A percentile compares a stretch with the other conserved stretches of the same genome.
Conservation (phyloP, 1,140 invertebrate genomes). For the Tetragnatha versicolor region DNA sequence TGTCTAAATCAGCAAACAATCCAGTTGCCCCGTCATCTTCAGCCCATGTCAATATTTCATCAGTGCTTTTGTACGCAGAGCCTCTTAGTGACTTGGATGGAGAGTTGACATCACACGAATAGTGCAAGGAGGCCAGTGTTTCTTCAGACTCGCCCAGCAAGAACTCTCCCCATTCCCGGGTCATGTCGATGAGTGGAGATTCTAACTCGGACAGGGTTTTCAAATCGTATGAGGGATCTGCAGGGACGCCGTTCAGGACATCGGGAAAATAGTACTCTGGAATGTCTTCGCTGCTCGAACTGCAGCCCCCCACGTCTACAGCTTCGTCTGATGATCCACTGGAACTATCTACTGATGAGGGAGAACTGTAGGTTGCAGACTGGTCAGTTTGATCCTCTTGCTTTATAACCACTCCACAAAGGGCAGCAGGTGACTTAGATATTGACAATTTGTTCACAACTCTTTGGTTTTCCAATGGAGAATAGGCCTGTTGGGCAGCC, state of each 20-base stretch:
- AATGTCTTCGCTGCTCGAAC: slow-evolving; percentile 46
- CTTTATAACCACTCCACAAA: background rate
- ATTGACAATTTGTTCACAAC: slow-evolving; percentile 18
- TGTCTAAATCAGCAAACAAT: too few relatives aligned
- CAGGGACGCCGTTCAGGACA: slow-evolving; percentile 3
- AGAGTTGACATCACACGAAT: background rate
- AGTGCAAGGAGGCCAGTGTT: slow-evolving; percentile 6
- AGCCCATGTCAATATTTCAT: slow-evolving; percentile 3
- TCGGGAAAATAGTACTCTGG: slow-evolving; percentile 38
- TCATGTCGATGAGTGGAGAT: background rate
- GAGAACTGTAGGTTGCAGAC: slow-evolving; percentile 9
- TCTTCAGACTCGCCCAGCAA: background rate
- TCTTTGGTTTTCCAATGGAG: background rate
- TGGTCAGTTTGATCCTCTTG: background rate
- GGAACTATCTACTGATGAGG: background rate
- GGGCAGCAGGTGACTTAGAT: slow-evolving; percentile 20
- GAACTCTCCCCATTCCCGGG: slow-evolving; percentile 14
- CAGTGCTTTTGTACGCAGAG: background rate
- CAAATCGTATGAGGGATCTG: slow-evolving; percentile 8
- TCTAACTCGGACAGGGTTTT: slow-evolving; percentile 11
- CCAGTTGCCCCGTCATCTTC: background rate
- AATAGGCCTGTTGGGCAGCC: background rate
- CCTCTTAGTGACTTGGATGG: slow-evolving; percentile 11
- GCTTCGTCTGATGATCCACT: slow-evolving; percentile 32
- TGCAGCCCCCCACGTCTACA: slow-evolving; percentile 20